Base-by-base conservation (phyloP, 1,140 invertebrate species). In the Bombus confusus region DNA sequence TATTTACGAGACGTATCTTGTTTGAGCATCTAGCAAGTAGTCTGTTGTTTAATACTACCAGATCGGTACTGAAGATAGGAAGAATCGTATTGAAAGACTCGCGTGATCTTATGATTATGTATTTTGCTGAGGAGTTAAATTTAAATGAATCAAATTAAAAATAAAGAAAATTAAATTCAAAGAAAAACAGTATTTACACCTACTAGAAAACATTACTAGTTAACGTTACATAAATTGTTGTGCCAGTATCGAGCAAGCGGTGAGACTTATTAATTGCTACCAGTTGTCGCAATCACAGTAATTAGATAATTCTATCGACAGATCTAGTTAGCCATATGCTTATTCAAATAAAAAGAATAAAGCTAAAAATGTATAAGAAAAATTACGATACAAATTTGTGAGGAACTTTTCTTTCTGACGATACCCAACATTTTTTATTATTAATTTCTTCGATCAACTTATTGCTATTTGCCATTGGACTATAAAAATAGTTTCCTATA, bases 211-310 rank as follows among this genome's bases (percentile, higher is more conserved):
- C 59, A 57, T 75, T 88, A 89, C 75, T 52, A 25, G 68, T 69
- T n/a, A 34, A 43, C 59, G 83, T 89, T 89, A 89, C 66, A 84
- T 89, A 89, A 89, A 86, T 78, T 80, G 43, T 66, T 80, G 74
- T 78, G 73, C 57, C 57, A 47, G 52, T 79, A 69, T 64, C 74
- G 18, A 64, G 64, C 76, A 47, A 74, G n/a, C 66, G 64, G 64
- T 43, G 84, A 68, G 57, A 68, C 43, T 66, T 77, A 86, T 88
- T 89, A 88, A 86, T 37, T 47, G 62, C 59, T 83, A 86, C 75
- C 71, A 75, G 75, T 89, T 86, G 62, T 83, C 73, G 84, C 39
- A 74, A 89, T 72, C 64, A 28, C 87, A 68, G 75, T 83, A 88
- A 90, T 89, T 84, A 43, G 47, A 68, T 80, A 69, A 83, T 25